Percentiles rank a stretch among this genome's conserved stretches.
phyloP scores from a whole-genome alignment of 2,797 vertebrate genomes.

The Myotis daubentonii region DNA sequence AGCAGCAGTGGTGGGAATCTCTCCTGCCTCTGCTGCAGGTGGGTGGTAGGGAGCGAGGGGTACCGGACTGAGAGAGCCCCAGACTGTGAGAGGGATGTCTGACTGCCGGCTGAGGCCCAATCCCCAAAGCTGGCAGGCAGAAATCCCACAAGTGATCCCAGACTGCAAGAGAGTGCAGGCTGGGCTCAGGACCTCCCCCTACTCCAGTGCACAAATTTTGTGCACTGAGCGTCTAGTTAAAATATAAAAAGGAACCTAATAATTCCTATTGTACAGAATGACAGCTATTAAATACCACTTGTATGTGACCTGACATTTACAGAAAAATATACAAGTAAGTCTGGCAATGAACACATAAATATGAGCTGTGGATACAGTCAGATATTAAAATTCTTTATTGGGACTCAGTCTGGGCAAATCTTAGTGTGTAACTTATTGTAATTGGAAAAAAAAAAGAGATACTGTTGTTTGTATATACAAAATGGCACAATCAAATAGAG shows the following conservation, averaged over 20 bases:
- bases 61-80: too few relatives aligned
- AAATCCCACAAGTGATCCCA: too few relatives aligned
- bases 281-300: not conserved
- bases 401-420: not conserved
- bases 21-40: too few relatives aligned
- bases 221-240: too few relatives aligned
- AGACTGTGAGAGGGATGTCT: too few relatives aligned
- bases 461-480: constrained; percentile 21
- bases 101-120: too few relatives aligned
- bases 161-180: too few relatives aligned
- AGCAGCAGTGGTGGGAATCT: too few relatives aligned
- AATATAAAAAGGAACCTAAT: not conserved
- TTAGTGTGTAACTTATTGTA: not conserved
- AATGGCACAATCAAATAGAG: not conserved
- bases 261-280: not conserved
- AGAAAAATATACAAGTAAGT: not conserved
- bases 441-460: not conserved
- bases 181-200: too few relatives aligned
- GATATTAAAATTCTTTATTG: constrained; percentile 29
- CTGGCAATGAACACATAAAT: not conserved
- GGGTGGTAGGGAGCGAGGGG: too few relatives aligned
- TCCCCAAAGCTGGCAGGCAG: too few relatives aligned
- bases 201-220: too few relatives aligned
- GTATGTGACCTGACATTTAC: not conserved
- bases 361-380: not conserved